A percentile compares a stretch with the other conserved stretches of the same genome.
Conservation (phyloP, 64 coral and sea anemone species). For the Anthopleura sola region DNA sequence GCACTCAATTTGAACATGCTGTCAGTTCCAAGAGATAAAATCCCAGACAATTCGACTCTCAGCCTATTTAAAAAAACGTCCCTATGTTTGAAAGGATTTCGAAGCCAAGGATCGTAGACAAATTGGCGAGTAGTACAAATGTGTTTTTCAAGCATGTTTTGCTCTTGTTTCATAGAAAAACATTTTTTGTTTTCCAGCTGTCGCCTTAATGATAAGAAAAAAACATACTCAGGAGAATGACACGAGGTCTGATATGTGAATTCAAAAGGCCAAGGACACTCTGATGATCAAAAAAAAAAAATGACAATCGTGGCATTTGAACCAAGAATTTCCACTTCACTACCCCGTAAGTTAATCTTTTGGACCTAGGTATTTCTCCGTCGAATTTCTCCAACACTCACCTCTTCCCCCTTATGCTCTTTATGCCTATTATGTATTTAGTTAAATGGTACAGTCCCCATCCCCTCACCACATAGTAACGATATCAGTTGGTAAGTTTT, state of each 20-base stretch:
- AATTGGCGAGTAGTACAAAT: not conserved
- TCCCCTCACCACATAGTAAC: too few species aligned
- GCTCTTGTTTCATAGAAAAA: not conserved
- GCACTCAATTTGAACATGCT: not conserved
- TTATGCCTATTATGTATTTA: too few species aligned
- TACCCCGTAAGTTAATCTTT: too few species aligned
- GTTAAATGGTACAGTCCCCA: too few species aligned
- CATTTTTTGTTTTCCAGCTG: not conserved
- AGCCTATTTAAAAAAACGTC: not conserved
- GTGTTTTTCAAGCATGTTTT: not conserved
- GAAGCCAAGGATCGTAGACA: not conserved
- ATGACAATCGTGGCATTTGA: too few species aligned
- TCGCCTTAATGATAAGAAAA: not conserved
- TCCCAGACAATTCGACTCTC: not conserved
- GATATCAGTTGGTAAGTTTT: too few species aligned
- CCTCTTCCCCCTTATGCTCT: too few species aligned
- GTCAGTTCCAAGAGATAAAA: not conserved
- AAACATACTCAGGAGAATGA: not conserved
- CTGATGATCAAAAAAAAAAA: too few species aligned
- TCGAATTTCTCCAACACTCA: too few species aligned
- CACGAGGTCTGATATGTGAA: not conserved
- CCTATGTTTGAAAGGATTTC: not conserved
- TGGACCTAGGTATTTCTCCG: too few species aligned
- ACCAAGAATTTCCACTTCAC: too few species aligned
- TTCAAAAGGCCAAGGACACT: too few species aligned